Conservation (phyloP, 2,113 vertebrate genomes). For the Corydoras sp. region DNA sequence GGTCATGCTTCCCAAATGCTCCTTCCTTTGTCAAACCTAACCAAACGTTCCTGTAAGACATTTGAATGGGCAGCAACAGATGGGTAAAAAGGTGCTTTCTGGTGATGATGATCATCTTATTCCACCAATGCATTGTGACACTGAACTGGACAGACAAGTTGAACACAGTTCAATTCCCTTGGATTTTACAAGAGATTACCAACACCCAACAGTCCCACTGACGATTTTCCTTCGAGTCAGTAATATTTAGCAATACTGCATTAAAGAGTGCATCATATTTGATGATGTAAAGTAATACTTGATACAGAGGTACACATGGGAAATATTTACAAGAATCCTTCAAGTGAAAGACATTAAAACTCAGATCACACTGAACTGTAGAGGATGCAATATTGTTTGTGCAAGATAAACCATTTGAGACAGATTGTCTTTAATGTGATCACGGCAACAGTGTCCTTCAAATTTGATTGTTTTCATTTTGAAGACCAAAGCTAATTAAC, state of each 20-base stretch:
- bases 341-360: constrained; percentile 33
- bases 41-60: constrained; percentile 10
- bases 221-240: constrained; percentile 26
- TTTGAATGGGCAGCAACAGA: constrained; percentile 30
- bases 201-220: constrained; percentile 6
- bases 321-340: constrained; percentile 47
- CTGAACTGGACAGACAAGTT: not conserved
- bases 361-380: constrained; percentile 4
- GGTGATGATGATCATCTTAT: constrained; percentile 16
- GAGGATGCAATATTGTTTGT: constrained; percentile 13
- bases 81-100: constrained; percentile 36
- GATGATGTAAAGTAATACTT: constrained; percentile 44
- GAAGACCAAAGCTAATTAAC: not conserved
- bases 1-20: constrained; percentile 1
- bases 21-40: constrained; percentile 13
- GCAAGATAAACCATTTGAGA: constrained; percentile 16
- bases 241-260: constrained; percentile 43
- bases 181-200: not conserved
- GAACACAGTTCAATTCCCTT: constrained; percentile 12
- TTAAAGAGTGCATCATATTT: constrained; percentile 21
- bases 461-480: constrained; percentile 18
- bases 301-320: constrained; percentile 41
- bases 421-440: constrained; percentile 30
- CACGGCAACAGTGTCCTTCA: constrained; percentile 12
- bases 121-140: constrained; percentile 31